Percentiles rank a stretch among this genome's conserved stretches.
phyloP scores from a whole-genome alignment of 2,888 invertebrate species.

The Athripsodes cinereus region DNA sequence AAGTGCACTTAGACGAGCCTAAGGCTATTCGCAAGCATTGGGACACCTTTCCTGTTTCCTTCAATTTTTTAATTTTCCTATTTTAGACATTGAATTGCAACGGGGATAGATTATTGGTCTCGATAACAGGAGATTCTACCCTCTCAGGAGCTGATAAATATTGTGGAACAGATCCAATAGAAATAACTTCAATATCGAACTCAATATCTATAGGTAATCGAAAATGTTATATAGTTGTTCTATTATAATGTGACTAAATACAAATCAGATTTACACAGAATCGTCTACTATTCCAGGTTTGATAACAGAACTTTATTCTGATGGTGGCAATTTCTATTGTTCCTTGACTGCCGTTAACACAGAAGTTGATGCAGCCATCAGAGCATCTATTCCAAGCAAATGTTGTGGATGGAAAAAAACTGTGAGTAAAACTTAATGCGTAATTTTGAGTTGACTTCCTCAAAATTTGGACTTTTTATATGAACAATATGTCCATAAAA shows the following conservation, averaged over 20 bases:
- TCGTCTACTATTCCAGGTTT: conserved; percentile 44
- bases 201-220: background rate
- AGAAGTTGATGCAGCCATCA: too few relatives aligned
- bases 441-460: background rate
- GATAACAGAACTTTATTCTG: conserved; percentile 32
- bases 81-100: conserved; percentile 42
- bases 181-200: conserved; percentile 27
- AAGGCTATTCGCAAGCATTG: too few relatives aligned
- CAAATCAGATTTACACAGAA: too few relatives aligned
- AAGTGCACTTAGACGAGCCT: too few relatives aligned
- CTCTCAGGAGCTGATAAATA: conserved; percentile 43
- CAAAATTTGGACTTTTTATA: too few relatives aligned
- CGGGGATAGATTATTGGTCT: conserved; percentile 46
- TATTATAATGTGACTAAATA: too few relatives aligned
- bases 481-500: too few relatives aligned
- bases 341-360: conserved; percentile 32
- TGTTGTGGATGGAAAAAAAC: conserved; percentile 52
- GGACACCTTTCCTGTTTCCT: too few relatives aligned
- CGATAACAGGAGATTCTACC: conserved; percentile 42
- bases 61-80: too few relatives aligned
- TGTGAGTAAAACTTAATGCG: too few relatives aligned
- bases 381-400: conserved; percentile 37
- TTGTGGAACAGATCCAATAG: conserved; percentile 46
- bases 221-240: too few relatives aligned
- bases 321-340: conserved; percentile 50